Conservation (phyloP, 1,140 invertebrate genomes). For the Drosophila mojavensis region DNA sequence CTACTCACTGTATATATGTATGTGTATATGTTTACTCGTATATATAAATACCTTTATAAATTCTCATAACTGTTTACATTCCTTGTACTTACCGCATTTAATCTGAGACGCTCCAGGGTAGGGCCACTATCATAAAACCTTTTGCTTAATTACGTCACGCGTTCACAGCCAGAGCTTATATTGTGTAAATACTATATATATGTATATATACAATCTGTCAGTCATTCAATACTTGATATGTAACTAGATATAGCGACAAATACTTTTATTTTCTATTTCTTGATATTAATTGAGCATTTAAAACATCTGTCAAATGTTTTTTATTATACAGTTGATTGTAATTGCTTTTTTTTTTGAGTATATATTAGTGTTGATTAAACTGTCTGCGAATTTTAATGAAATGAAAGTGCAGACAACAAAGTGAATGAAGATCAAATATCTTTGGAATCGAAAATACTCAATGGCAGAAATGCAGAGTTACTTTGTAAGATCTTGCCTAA, state of each 20-base stretch:
- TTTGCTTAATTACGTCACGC: conserved; percentile 65
- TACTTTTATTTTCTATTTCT: neutral
- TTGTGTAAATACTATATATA: neutral
- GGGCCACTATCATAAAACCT: conserved; percentile 47
- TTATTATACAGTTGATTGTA: neutral
- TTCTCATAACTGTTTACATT: conserved; percentile 58
- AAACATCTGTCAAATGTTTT: conserved; percentile 25
- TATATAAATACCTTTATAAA: conserved; percentile 16
- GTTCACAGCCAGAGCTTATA: conserved; percentile 35
- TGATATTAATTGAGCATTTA: neutral
- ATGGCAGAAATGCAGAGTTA: too few species aligned
- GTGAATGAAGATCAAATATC: too few species aligned
- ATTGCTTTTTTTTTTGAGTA: neutral
- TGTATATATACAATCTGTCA: conserved; percentile 46
- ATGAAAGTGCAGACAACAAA: too few species aligned
- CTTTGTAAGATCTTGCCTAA: too few species aligned
- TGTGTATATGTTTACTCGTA: neutral
- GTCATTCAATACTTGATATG: conserved; percentile 28
- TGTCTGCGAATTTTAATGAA: neutral
- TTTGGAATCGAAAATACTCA: too few species aligned
- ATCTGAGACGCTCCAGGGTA: conserved; percentile 42
- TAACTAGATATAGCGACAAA: conserved; percentile 12
- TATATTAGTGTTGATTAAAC: neutral
- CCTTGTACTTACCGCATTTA: conserved; percentile 55
- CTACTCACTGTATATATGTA: conserved; percentile 7